Evolutionary conservation across 2,888 invertebrate species (phyloP).

Genomic region (Gymnosoma rotundatum): DNA sequence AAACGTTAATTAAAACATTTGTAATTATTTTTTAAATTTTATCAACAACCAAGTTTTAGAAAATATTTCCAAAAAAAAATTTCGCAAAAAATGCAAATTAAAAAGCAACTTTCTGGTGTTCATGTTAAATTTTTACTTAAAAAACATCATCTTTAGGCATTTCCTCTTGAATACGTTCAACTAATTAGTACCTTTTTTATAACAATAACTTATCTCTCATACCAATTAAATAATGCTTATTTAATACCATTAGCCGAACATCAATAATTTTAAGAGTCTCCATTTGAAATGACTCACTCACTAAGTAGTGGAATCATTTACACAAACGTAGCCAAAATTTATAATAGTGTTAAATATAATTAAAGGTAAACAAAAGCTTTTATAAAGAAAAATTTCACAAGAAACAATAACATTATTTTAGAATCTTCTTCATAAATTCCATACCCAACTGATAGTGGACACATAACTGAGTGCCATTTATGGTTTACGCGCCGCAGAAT

Average conservation of each 20-base stretch:
- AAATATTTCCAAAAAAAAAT: too few species aligned
- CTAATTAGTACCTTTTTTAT: too few species aligned
- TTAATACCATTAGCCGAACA: neutral
- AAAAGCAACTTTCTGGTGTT: too few species aligned
- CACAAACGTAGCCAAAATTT: slow-evolving; percentile 15
- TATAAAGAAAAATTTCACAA: slow-evolving; percentile 70
- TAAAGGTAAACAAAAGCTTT: slow-evolving; percentile 6
- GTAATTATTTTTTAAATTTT: too few species aligned
- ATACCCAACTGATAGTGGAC: slow-evolving; percentile 74
- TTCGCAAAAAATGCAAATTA: too few species aligned
- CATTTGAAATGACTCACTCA: slow-evolving; percentile 37
- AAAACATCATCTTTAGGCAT: too few species aligned
- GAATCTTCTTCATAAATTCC: slow-evolving; percentile 78
- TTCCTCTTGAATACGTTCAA: too few species aligned
- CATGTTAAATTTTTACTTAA: too few species aligned
- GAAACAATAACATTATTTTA: slow-evolving; percentile 79
- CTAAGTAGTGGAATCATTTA: neutral
- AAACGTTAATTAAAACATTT: too few species aligned
- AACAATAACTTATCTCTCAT: too few species aligned
- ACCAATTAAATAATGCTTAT: neutral
- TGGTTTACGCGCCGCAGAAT: slow-evolving; percentile 16
- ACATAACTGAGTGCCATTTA: slow-evolving; percentile 55
- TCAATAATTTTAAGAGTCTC: neutral
- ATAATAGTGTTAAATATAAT: slow-evolving; percentile 26
- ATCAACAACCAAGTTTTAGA: too few species aligned